These are phyloP conservation scores for Calliphora vicina DNA, from an alignment of 1,140 invertebrate genomes.

Conservation along the genomic window DNA sequence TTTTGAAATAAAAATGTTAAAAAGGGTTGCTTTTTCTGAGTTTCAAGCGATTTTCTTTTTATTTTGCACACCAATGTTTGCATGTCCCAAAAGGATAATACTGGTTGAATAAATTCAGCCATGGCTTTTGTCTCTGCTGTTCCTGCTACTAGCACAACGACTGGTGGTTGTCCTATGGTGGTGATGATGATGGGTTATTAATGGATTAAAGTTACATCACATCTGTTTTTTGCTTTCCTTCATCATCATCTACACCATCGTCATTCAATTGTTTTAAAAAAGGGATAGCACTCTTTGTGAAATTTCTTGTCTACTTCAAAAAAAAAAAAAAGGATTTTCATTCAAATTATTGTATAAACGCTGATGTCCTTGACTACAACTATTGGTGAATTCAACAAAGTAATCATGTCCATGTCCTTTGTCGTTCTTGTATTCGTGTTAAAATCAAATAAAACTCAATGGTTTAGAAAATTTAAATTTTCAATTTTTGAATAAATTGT, in stretches of 20 bases:
- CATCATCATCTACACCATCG: too few relatives aligned
- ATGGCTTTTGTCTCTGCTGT: not conserved
- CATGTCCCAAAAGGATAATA: not conserved
- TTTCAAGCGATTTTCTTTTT: not conserved
- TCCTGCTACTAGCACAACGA: not conserved
- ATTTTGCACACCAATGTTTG: not conserved
- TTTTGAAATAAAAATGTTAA: not conserved
- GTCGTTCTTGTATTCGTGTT: not conserved
- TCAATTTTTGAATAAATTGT: not conserved
- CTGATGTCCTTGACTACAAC: not conserved
- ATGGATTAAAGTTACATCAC: not conserved
- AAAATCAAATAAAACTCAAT: slow-evolving; percentile 4
- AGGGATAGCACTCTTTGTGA: not conserved
- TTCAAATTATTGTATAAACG: too few relatives aligned
- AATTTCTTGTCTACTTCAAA: not conserved
- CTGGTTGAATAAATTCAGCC: not conserved
- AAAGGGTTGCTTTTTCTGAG: not conserved
- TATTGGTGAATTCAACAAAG: not conserved
- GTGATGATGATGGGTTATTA: slow-evolving; percentile 6
- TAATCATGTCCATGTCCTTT: not conserved
- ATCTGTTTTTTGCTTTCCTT: not conserved
- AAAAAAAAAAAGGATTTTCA: too few relatives aligned
- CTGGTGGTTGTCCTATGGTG: not conserved
- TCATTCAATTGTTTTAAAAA: not conserved
- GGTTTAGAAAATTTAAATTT: slow-evolving; percentile 14